Percentiles rank a stretch among this genome's conserved stretches.
Evolutionary conservation across 1,140 invertebrate genomes (phyloP).

Genomic region (Ceratina calcarata): DNA sequence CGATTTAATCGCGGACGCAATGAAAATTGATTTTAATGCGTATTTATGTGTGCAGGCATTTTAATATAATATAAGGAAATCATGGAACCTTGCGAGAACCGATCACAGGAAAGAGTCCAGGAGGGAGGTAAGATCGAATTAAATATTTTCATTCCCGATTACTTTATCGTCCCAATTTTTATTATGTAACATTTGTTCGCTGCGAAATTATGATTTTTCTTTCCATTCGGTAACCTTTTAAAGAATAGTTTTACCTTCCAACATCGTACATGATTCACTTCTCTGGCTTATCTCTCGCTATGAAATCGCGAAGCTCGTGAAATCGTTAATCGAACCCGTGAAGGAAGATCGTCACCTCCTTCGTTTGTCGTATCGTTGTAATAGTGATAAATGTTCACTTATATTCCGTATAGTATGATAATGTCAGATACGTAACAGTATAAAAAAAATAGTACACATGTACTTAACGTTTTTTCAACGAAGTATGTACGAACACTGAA

Average conservation of each 20-base stretch:
- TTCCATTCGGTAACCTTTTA: conserved; percentile 43
- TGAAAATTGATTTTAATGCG: conserved; percentile 48
- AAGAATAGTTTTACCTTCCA: conserved; percentile 9
- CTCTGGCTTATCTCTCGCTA: neutral
- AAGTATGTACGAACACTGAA: neutral
- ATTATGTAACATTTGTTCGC: conserved; percentile 31
- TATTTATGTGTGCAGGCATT: conserved; percentile 46
- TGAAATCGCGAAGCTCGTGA: neutral
- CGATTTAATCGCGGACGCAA: neutral
- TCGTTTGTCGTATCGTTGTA: neutral
- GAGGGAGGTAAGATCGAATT: conserved; percentile 68
- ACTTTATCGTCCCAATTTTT: conserved; percentile 11
- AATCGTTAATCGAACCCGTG: conserved; percentile 15
- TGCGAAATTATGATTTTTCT: conserved; percentile 32
- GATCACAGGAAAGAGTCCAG: conserved; percentile 59
- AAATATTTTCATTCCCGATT: neutral
- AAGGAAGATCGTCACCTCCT: conserved; percentile 17
- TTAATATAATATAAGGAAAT: conserved; percentile 57
- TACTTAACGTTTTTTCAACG: neutral
- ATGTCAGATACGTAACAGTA: neutral
- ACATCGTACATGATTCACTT: no score
- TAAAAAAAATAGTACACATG: neutral
- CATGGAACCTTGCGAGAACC: conserved; percentile 65
- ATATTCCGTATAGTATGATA: neutral
- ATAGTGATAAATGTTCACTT: neutral